These are phyloP conservation scores for Epinephelus fuscoguttatus DNA, from an alignment of 2,113 vertebrate genomes.

Conservation along the genomic window DNA sequence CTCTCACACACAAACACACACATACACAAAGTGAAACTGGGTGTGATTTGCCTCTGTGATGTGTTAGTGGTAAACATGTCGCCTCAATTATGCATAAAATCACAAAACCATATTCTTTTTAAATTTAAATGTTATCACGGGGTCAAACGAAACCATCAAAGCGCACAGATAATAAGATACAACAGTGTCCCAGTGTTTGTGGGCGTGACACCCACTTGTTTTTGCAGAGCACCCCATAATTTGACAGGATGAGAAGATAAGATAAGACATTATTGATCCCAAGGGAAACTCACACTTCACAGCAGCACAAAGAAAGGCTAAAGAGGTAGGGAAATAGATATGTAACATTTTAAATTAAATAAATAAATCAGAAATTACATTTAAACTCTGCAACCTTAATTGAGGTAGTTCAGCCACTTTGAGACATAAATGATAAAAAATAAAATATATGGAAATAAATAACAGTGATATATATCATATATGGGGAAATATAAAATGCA, in stretches of 20 bases:
- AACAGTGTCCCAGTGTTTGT: neutral
- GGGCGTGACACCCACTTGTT: conserved; percentile 5
- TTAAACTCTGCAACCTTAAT: neutral
- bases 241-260: neutral
- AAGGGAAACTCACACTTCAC: neutral
- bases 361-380: neutral
- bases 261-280: neutral
- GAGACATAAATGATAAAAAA: too few relatives aligned
- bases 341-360: neutral
- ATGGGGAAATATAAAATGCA: too few relatives aligned
- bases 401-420: neutral
- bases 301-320: neutral
- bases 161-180: neutral
- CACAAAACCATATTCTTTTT: neutral
- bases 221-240: neutral
- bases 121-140: neutral
- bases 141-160: neutral
- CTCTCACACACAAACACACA: conserved; percentile 2
- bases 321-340: neutral
- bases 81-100: neutral
- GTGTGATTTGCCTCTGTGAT: neutral
- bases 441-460: too few relatives aligned
- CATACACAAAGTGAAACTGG: conserved; percentile 10
- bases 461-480: too few relatives aligned
- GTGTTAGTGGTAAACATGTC: neutral